These are phyloP conservation scores for Diuraphis noxia DNA, from an alignment of 1,140 invertebrate genomes.

Conservation along the genomic window DNA sequence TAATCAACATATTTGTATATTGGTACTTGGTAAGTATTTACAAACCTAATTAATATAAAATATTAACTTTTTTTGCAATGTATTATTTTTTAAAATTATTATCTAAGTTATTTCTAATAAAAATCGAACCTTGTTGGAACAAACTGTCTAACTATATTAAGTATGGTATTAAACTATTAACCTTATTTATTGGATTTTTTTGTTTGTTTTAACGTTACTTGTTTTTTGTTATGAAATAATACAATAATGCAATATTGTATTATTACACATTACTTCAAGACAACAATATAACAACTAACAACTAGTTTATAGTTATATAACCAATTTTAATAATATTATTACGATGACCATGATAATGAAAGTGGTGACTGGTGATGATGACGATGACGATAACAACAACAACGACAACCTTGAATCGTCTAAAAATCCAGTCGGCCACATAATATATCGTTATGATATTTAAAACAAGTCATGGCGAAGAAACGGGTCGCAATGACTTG, in stretches of 20 bases:
- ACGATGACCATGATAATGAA: background rate
- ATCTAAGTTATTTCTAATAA: background rate
- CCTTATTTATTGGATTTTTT: too few species aligned
- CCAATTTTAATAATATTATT: background rate
- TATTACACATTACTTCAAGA: too few species aligned
- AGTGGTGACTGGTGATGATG: background rate
- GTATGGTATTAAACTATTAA: background rate
- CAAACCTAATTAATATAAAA: background rate
- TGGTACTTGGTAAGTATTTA: background rate
- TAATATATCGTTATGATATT: background rate
- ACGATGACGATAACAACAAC: slow-evolving; percentile 3
- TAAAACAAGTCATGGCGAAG: background rate
- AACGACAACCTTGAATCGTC: background rate
- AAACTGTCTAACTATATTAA: too few species aligned
- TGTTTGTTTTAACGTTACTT: background rate
- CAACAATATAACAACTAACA: too few species aligned
- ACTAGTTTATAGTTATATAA: background rate
- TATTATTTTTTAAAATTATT: background rate
- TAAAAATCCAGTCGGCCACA: background rate
- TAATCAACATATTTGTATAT: background rate
- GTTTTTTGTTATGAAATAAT: background rate
- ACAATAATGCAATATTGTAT: too few species aligned
- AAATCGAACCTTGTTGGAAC: background rate
- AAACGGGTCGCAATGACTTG: background rate
- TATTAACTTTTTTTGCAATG: background rate